These are phyloP conservation scores for Cyanoderma ruficeps DNA, from an alignment of 2,113 vertebrate species.

Conservation along the genomic window DNA sequence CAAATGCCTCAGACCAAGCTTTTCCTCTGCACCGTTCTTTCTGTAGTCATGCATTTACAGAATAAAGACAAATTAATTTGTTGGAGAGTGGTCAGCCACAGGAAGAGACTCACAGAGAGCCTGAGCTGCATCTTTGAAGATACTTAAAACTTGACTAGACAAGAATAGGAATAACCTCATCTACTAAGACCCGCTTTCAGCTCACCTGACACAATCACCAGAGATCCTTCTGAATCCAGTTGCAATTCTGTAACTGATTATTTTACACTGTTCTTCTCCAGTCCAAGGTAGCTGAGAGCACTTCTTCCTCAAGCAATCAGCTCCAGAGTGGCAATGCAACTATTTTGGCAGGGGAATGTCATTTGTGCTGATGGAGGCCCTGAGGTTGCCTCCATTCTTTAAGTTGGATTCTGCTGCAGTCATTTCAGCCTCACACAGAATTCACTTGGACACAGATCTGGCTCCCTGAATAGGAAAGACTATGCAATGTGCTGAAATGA, in stretches of 20 bases:
- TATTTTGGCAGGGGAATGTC: background rate
- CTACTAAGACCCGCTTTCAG: background rate
- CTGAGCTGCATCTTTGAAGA: background rate
- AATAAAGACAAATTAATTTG: background rate
- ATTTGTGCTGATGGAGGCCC: background rate
- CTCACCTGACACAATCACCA: background rate
- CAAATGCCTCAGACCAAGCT: background rate
- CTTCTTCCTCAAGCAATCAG: background rate
- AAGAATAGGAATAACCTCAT: background rate
- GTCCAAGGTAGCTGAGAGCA: background rate
- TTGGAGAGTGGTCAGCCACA: background rate
- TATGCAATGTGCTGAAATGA: background rate
- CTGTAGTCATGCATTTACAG: background rate
- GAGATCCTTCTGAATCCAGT: background rate
- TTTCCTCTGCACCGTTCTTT: background rate
- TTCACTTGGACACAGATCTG: background rate
- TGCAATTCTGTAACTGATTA: background rate
- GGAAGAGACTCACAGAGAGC: background rate
- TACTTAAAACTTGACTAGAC: background rate
- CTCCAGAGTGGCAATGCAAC: background rate
- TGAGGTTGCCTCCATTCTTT: background rate
- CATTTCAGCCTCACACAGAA: background rate
- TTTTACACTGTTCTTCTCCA: background rate
- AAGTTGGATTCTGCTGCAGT: background rate
- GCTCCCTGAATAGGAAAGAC: background rate